Conservation (phyloP, 1,140 invertebrate genomes). For the Palaemon carinicauda region DNA sequence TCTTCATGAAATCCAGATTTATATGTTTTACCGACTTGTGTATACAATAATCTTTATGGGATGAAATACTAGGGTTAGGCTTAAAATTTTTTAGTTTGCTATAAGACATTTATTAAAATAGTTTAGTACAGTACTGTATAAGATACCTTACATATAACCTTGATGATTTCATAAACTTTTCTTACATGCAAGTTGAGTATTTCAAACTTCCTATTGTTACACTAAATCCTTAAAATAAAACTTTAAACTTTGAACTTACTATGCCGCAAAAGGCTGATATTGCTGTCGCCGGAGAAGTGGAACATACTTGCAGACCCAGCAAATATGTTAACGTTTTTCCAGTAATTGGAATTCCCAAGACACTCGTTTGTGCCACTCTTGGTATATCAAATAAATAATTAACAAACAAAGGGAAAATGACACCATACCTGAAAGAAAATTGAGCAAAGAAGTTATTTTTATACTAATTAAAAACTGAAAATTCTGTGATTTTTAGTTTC, state of each 20-base stretch:
- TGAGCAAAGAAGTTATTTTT: not conserved
- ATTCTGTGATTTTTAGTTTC: not conserved
- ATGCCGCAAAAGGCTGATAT: slow-evolving; percentile 64
- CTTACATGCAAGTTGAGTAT: not conserved
- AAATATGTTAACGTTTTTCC: slow-evolving; percentile 70
- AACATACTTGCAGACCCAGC: slow-evolving; percentile 68
- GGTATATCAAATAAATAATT: slow-evolving; percentile 70
- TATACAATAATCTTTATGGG: no score
- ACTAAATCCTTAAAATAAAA: slow-evolving; percentile 16
- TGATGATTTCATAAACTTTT: no score
- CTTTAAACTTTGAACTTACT: slow-evolving; percentile 60
- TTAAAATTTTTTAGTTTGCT: no score
- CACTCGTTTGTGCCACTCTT: slow-evolving; percentile 66
- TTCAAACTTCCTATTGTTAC: not conserved
- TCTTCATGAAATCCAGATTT: no score
- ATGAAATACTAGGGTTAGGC: no score
- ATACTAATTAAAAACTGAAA: no score
- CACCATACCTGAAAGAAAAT: slow-evolving; percentile 64
- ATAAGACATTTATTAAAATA: no score
- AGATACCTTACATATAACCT: no score
- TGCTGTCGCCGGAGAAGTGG: slow-evolving; percentile 63
- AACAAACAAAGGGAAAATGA: slow-evolving; percentile 67
- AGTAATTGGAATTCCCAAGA: slow-evolving; percentile 69
- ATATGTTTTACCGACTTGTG: no score
- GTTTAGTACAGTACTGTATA: no score